A percentile compares a stretch with the other conserved stretches of the same genome.
Evolutionary conservation across 1,140 invertebrate genomes (phyloP).

Genomic region (Diachasmimorpha longicaudata): DNA sequence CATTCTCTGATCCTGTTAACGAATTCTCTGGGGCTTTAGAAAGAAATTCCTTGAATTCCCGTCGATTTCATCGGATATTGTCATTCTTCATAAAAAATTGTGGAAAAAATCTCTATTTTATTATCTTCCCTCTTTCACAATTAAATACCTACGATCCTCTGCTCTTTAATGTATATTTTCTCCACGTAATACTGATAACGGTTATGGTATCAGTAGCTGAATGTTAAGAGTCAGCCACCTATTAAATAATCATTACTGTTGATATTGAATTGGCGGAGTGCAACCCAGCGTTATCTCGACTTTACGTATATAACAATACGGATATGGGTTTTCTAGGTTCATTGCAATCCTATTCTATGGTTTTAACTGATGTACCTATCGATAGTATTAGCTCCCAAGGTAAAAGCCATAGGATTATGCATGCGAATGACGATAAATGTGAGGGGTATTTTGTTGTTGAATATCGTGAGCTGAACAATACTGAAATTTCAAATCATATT

Average conservation of each 20-base stretch:
- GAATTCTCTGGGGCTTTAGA: too few relatives aligned
- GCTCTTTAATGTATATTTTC: background rate
- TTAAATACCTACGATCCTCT: background rate
- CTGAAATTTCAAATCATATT: too few relatives aligned
- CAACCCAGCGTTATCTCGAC: background rate
- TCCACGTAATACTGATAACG: background rate
- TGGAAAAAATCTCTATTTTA: background rate
- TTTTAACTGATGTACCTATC: background rate
- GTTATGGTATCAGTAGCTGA: background rate
- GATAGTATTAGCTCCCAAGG: background rate
- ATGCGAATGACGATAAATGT: background rate
- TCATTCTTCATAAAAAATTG: too few relatives aligned
- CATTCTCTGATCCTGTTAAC: too few relatives aligned
- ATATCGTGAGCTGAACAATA: too few relatives aligned
- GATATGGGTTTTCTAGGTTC: background rate
- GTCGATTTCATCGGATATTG: too few relatives aligned
- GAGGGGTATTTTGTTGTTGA: too few relatives aligned
- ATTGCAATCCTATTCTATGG: background rate
- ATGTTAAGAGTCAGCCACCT: background rate
- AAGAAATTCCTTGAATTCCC: too few relatives aligned
- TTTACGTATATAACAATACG: background rate
- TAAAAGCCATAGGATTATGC: background rate
- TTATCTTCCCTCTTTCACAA: background rate
- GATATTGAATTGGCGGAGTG: background rate
- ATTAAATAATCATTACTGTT: background rate